Evolutionary conservation across 2,888 invertebrate species (phyloP), one percentile per base, ranked within the genome.

Genomic region (Drosophila nigritarsus): DNA sequence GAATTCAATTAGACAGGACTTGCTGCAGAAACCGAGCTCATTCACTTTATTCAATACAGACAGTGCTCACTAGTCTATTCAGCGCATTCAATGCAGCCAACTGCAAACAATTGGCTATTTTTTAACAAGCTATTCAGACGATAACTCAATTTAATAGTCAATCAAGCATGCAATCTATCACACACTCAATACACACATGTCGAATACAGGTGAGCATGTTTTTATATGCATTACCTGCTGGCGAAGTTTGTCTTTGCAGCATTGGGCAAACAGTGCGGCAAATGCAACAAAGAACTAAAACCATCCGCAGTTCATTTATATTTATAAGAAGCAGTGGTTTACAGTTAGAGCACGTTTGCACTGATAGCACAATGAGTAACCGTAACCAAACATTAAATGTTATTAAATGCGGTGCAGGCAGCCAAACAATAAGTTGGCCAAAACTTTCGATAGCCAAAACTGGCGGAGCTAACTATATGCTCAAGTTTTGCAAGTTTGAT

Each of bases 361-460:
- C 20, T 40, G 29, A 55, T 32, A 24, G 58, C 30, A 86, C 87
- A 84, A 83, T 75, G 67, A 67, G 59, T 63, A 71, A 65, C 66
- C 79, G 63, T 76, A 70, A 76, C 64, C 88, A 84, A 89, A 87
- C 72, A 87, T 74, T 76, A 74, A 82, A 79, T 76, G 87, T 87
- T 84, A 85, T 89, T 84, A 89, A 89, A 89, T 87, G 88, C 86
- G 85, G 79, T 85, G 61, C 60, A 84, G 80, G 60, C 48, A 54
- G 50, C 62, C 70, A 55, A 81, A 67, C 79, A 82, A 88, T 86
- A 83, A 68, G 56, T 51, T 75, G 68, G 71, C 63, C 42, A 63
- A 89, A 89, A 87, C 56, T 87, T 82, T 87, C 64, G 64, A 70
- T 87, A 66, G 73, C 53, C 60, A 54, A 64, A 82, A 72, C 69